These are phyloP conservation scores for Peromyscus nudipes DNA, from an alignment of 2,797 vertebrate genomes.

Conservation along the genomic window DNA sequence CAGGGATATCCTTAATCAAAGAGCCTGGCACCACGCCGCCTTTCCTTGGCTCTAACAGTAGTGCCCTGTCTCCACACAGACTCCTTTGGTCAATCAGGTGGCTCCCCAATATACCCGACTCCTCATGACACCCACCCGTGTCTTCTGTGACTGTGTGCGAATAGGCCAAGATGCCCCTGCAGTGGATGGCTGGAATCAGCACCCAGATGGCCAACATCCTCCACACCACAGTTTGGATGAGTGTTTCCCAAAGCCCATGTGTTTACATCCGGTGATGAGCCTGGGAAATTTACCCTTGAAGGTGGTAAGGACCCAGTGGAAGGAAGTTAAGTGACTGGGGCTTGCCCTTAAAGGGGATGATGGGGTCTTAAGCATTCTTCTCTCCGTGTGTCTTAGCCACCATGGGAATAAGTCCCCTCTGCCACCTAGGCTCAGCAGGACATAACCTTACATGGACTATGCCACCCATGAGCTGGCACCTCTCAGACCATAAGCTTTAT, in stretches of 20 bases:
- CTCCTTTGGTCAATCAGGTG: background rate
- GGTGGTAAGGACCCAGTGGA: background rate
- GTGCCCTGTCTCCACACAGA: background rate
- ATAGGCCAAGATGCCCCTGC: accelerated
- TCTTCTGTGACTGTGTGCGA: background rate
- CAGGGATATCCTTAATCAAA: background rate
- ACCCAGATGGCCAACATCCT: background rate
- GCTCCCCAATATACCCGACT: background rate
- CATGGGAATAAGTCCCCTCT: background rate
- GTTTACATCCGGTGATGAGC: background rate
- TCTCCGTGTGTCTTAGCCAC: background rate
- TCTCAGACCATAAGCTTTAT: background rate
- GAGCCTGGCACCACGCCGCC: background rate
- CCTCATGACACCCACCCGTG: background rate
- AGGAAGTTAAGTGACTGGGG: background rate
- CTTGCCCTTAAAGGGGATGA: background rate
- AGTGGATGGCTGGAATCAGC: background rate
- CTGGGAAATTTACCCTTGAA: background rate
- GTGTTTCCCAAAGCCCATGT: background rate
- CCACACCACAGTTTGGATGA: background rate
- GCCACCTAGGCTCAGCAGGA: background rate
- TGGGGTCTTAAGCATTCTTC: too few relatives aligned
- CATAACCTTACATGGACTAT: background rate
- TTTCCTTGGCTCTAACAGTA: background rate
- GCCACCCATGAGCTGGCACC: background rate